Conservation (phyloP, 1,140 invertebrate genomes). For the Brachionus rotundiformis region DNA sequence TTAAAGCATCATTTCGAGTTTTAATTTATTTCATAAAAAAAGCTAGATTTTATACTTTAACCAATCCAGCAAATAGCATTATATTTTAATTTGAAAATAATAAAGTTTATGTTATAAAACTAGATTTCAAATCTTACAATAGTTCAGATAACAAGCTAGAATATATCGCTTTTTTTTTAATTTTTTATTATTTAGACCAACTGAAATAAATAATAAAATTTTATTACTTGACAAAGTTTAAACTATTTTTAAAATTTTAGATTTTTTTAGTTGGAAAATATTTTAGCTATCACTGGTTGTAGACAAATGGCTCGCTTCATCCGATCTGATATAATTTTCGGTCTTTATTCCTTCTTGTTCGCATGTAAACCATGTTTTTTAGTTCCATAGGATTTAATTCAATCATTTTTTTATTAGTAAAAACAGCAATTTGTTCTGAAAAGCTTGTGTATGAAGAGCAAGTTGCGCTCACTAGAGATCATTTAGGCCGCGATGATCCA, state of each 20-base stretch:
- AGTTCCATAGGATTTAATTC: background rate
- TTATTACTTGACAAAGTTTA: background rate
- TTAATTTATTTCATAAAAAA: constrained; percentile 2
- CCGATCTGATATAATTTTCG: background rate
- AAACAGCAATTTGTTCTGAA: background rate
- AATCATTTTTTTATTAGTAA: background rate
- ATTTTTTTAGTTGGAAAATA: background rate
- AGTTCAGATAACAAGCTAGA: background rate
- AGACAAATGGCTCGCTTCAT: background rate
- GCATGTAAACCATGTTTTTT: background rate
- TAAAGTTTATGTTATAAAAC: background rate
- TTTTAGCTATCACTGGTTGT: background rate
- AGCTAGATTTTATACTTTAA: background rate
- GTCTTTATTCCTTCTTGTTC: background rate
- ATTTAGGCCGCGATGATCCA: background rate
- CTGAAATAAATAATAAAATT: background rate
- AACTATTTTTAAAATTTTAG: background rate
- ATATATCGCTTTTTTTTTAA: too few species aligned
- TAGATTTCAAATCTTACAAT: constrained; percentile 12
- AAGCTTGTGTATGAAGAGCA: constrained; percentile 2
- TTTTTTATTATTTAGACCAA: background rate
- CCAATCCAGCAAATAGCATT: background rate
- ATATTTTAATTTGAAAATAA: background rate
- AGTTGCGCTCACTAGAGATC: constrained; percentile 10
- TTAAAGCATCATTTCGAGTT: background rate